phyloP scores from a whole-genome alignment of 2,797 vertebrate genomes.

The Tadarida brasiliensis region DNA sequence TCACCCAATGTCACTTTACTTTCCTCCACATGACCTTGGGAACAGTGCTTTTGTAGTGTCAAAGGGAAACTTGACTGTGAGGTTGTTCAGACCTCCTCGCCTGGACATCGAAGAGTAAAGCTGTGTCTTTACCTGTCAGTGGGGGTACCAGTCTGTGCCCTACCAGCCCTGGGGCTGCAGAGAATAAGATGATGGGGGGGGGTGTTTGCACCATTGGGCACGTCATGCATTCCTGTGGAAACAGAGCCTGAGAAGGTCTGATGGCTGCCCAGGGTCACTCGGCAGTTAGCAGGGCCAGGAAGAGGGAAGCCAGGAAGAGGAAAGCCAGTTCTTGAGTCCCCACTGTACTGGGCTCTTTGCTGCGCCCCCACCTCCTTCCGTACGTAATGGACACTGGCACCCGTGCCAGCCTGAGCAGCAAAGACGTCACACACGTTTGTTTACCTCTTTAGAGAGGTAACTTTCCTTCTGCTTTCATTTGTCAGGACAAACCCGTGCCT shows the following conservation, averaged over 20 bases:
- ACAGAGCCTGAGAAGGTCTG: neutral
- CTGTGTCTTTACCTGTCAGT: neutral
- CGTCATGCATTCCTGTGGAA: too few relatives aligned
- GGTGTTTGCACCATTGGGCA: neutral
- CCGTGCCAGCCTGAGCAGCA: rapidly evolving
- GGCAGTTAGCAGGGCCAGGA: neutral
- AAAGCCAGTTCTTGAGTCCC: neutral
- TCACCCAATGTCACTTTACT: neutral
- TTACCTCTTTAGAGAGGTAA: neutral
- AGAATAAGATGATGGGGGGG: neutral
- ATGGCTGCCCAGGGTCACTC: neutral
- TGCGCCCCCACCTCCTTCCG: neutral
- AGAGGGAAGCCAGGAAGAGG: neutral
- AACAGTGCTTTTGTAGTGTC: neutral
- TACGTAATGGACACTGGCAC: rapidly evolving
- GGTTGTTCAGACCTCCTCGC: neutral
- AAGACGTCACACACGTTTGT: neutral
- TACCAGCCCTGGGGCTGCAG: neutral
- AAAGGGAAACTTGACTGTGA: neutral
- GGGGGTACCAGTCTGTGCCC: neutral
- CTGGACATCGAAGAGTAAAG: rapidly evolving
- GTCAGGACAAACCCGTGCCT: neutral
- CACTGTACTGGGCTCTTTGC: neutral
- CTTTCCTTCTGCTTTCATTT: neutral
- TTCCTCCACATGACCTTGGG: neutral